phyloP scores from a whole-genome alignment of 2,797 vertebrate genomes.

The Anabas testudineus region DNA sequence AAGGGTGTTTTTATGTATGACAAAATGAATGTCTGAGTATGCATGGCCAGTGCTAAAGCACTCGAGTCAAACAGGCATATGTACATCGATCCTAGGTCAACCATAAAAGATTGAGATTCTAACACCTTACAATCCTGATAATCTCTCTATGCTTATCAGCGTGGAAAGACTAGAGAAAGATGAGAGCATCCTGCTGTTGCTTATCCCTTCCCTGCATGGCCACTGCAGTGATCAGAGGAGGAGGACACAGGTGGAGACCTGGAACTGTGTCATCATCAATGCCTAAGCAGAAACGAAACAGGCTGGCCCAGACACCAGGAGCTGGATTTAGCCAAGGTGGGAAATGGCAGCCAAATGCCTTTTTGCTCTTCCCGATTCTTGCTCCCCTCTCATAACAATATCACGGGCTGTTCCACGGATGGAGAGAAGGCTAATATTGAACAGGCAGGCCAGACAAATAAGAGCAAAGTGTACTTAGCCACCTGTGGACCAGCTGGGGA shows the following conservation, averaged over 20 bases:
- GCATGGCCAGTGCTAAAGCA: conserved; percentile 20
- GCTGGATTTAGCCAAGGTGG: conserved; percentile 72
- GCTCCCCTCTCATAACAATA: conserved; percentile 70
- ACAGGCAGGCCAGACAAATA: conserved; percentile 74
- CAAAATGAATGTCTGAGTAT: conserved; percentile 11
- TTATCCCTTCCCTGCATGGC: conserved; percentile 79
- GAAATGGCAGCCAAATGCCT: conserved; percentile 84
- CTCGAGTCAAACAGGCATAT: conserved; percentile 65
- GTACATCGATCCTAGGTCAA: conserved; percentile 73
- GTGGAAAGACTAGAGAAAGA: conserved; percentile 70
- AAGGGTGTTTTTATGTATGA: background rate
- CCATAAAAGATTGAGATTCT: conserved; percentile 71
- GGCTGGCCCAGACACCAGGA: conserved; percentile 71
- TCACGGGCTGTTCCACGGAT: conserved; percentile 55
- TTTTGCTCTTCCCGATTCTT: conserved; percentile 69
- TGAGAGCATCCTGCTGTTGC: conserved; percentile 75
- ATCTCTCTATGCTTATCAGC: conserved; percentile 77
- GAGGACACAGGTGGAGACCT: conserved; percentile 84
- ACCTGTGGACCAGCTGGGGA: conserved; percentile 79
- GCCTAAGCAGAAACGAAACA: conserved; percentile 77
- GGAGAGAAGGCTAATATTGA: conserved; percentile 77
- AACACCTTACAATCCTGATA: conserved; percentile 76
- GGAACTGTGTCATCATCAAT: conserved; percentile 80
- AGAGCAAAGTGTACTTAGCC: conserved; percentile 75
- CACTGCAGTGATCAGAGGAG: conserved; percentile 74